A percentile compares a stretch with the other conserved stretches of the same genome.
phyloP scores from a whole-genome alignment of 30 jellyfish, hydroid and myxozoan species.

The Hydractinia echinata region DNA sequence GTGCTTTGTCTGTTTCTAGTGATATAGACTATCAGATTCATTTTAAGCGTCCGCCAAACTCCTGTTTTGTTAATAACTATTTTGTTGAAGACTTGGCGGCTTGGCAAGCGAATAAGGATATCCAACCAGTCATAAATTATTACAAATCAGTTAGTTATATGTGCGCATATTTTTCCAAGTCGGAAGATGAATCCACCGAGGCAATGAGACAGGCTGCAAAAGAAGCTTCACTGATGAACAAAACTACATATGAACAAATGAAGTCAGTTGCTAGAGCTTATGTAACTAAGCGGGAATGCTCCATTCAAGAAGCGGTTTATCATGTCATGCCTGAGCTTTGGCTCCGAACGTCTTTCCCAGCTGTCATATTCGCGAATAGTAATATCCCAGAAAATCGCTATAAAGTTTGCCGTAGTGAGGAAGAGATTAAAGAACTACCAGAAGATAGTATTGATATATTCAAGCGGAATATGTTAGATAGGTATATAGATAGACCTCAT shows the following conservation, averaged over 20 bases:
- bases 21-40: neutral
- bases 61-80: neutral
- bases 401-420: neutral
- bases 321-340: neutral
- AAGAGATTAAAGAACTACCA: neutral
- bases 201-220: slow-evolving; percentile 11
- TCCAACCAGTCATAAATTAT: neutral
- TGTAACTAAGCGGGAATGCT: neutral
- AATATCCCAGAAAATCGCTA: slow-evolving; percentile 13
- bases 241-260: neutral
- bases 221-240: neutral
- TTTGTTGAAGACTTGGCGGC: no score
- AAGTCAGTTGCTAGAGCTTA: slow-evolving; percentile 1
- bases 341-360: neutral
- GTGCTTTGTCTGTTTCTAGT: neutral
- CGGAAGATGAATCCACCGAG: slow-evolving; percentile 5
- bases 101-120: no score
- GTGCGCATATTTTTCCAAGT: neutral
- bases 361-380: neutral
- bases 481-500: neutral
- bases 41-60: neutral
- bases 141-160: neutral
- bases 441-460: neutral
- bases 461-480: neutral
- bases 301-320: slow-evolving; percentile 1